Evolutionary conservation across 2,113 vertebrate species (phyloP), one percentile per base, ranked within the genome.

Genomic region (Aegithalos caudatus): DNA sequence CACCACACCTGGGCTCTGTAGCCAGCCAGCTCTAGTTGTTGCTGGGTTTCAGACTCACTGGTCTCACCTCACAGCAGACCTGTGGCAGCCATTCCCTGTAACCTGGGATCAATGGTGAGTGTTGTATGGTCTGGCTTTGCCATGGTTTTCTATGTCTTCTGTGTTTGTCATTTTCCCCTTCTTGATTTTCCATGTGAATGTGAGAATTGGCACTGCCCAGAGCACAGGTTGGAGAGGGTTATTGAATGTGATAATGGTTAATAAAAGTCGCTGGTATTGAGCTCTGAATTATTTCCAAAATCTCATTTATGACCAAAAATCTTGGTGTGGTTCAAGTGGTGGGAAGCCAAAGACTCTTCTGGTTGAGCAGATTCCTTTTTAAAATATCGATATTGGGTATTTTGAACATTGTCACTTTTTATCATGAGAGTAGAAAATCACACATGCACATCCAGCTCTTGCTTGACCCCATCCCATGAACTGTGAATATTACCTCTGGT

Each of bases 401-500:
- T 88, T 94, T 90, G 21, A 73, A 66, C 2, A 1, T 31, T 70
- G 35, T 83, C 85, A 40, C 65, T 16, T 83, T 50, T 67, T 83
- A 27, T 88, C 8, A 1, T 45, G 80, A 20, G 83, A 64, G 71
- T 42, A 66, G 82, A 47, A 92, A 86, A 71, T 95, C 71, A 31
- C 1, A 0, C 33, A 10, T 70, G 51, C 19, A 21, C 51, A 40
- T 70, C 80, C 37, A 81, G 61, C 25, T 90, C 67, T 64, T 88
- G 64, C 74, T 48, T 86, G 94, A 90, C 76, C 69, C 44, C 20
- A 4, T 90, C 57, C 88, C 60, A 56, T 78, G 47, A 90, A 76
- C 81, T 86, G 82, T 96, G 88, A 93, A 81, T 96, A 90, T 90
- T 93, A 94, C 69, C 69, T 86, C 64, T 96, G 64, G 48, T 97